A percentile compares a stretch with the other conserved stretches of the same genome.
These are phyloP conservation scores for Leptogaster cylindrica DNA, from an alignment of 2,888 invertebrate genomes.

Conservation along the genomic window DNA sequence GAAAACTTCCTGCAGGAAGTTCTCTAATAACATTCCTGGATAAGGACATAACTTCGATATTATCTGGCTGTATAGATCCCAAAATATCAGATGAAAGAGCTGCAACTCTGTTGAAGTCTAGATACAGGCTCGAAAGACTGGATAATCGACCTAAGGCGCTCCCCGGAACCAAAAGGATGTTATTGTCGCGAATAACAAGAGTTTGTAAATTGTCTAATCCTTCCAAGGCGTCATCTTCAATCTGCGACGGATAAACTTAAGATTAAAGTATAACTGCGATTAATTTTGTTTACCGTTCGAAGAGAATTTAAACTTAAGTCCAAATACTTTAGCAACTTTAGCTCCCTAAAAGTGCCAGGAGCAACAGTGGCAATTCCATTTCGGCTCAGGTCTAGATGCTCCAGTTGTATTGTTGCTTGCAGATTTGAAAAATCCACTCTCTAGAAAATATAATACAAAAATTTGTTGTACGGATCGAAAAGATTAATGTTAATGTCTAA, in stretches of 20 bases:
- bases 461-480: neutral
- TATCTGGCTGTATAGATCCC: constrained; percentile 71
- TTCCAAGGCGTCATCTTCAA: constrained; percentile 87
- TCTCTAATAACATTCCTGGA: constrained; percentile 87
- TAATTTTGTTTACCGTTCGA: constrained; percentile 71
- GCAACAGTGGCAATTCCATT: constrained; percentile 83
- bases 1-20: constrained; percentile 80
- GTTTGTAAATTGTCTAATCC: constrained; percentile 79
- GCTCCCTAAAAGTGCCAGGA: constrained; percentile 80
- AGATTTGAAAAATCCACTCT: constrained; percentile 78
- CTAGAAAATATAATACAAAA: constrained; percentile 63
- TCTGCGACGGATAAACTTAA: constrained; percentile 64
- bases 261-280: neutral
- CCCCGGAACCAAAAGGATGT: constrained; percentile 83
- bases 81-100: constrained; percentile 82
- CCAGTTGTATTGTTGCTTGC: constrained; percentile 63
- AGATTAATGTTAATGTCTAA: constrained; percentile 1
- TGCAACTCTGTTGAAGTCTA: constrained; percentile 87
- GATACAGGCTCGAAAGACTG: constrained; percentile 72
- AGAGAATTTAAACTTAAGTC: constrained; percentile 87
- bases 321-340: constrained; percentile 73
- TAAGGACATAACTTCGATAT: constrained; percentile 75
- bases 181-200: constrained; percentile 83
- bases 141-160: constrained; percentile 82
- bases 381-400: constrained; percentile 75